These are phyloP conservation scores for Platorchestia sp. DNA, from an alignment of 1,140 invertebrate genomes.

Conservation along the genomic window DNA sequence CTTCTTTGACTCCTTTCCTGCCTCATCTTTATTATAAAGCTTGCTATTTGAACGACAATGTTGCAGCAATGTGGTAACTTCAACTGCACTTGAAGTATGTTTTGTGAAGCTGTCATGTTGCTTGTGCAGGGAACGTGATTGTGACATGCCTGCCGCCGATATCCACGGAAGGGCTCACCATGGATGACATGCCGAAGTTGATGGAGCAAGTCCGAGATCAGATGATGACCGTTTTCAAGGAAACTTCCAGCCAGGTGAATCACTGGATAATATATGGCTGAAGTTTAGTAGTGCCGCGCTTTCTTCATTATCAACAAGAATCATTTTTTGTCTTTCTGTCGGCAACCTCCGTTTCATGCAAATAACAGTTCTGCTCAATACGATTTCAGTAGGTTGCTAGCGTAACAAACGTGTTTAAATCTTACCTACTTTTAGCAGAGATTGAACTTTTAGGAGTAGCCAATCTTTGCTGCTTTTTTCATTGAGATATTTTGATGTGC, in stretches of 20 bases:
- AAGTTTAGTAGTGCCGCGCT: not conserved
- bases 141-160: constrained; percentile 71
- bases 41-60: too few species aligned
- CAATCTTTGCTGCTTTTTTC: not conserved
- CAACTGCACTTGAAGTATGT: too few species aligned
- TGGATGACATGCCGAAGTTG: constrained; percentile 71
- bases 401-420: not conserved
- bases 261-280: not conserved
- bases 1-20: too few species aligned
- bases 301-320: too few species aligned
- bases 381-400: too few species aligned
- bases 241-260: constrained; percentile 64
- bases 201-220: constrained; percentile 70
- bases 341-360: not conserved
- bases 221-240: constrained; percentile 67
- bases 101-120: not conserved
- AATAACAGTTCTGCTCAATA: not conserved
- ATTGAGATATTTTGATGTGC: not conserved
- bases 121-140: constrained; percentile 70
- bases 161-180: constrained; percentile 70
- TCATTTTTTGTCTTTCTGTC: not conserved
- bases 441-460: not conserved
- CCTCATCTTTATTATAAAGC: too few species aligned
- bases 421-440: not conserved
- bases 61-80: too few species aligned